Conservation (phyloP, 2,797 vertebrate genomes). For the Toxotes lorentzi region DNA sequence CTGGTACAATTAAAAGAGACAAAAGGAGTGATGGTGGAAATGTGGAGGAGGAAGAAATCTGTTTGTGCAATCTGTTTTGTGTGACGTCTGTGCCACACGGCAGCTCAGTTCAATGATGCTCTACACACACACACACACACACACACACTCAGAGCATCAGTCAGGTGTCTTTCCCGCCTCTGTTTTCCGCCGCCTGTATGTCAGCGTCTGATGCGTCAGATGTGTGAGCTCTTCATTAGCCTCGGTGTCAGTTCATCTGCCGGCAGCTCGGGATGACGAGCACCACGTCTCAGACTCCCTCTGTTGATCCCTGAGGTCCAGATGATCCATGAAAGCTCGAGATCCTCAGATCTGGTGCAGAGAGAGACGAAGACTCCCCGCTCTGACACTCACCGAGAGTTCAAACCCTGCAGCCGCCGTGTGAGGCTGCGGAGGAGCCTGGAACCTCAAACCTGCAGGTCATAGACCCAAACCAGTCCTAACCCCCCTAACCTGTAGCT, state of each 20-base stretch:
- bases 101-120: conserved; percentile 27
- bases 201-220: conserved; percentile 41
- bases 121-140: conserved; percentile 28
- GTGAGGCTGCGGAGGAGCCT: neutral
- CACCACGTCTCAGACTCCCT: neutral
- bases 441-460: neutral
- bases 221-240: conserved; percentile 47
- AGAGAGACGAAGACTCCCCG: neutral
- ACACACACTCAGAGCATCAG: conserved; percentile 22
- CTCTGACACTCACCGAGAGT: neutral
- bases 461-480: neutral
- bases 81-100: conserved; percentile 45
- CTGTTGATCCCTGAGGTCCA: conserved; percentile 42
- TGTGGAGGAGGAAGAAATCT: conserved; percentile 13
- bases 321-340: conserved; percentile 30
- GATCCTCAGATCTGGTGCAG: conserved; percentile 26
- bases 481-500: too few relatives aligned
- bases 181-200: conserved; percentile 20
- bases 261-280: conserved; percentile 29
- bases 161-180: conserved; percentile 24
- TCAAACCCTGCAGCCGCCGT: conserved; percentile 1
- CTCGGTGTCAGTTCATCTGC: conserved; percentile 10
- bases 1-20: conserved; percentile 32
- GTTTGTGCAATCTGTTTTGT: conserved; percentile 49
- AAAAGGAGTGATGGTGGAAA: conserved; percentile 50